phyloP scores from a whole-genome alignment of 1,140 invertebrate genomes.

The Akabosia matsudoensis region DNA sequence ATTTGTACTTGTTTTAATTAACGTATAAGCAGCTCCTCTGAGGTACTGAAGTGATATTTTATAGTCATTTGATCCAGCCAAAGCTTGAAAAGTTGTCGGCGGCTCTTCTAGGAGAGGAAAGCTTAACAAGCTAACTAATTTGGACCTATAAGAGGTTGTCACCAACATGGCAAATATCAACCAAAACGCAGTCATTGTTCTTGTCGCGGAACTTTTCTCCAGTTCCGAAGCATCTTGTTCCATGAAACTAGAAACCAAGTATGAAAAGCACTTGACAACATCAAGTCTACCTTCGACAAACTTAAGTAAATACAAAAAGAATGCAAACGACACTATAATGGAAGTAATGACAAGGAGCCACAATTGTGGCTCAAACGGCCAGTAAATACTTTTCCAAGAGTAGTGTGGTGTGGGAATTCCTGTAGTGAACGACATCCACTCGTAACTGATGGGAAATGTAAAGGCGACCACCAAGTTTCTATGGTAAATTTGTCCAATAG shows the following conservation, averaged over 20 bases:
- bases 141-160: not conserved
- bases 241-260: not conserved
- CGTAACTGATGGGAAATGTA: not conserved
- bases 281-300: not conserved
- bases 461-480: not conserved
- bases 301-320: not conserved
- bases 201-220: not conserved
- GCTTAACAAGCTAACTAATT: not conserved
- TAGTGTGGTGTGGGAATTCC: constrained; percentile 21
- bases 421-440: constrained; percentile 15
- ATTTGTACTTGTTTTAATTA: not conserved
- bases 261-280: too few relatives aligned
- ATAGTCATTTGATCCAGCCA: not conserved
- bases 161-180: not conserved
- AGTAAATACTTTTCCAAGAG: constrained; percentile 36
- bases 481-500: not conserved
- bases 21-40: constrained; percentile 1
- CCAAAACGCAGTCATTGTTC: not conserved
- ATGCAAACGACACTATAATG: not conserved
- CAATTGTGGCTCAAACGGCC: constrained; percentile 17
- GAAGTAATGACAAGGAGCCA: constrained; percentile 13
- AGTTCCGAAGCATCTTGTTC: not conserved
- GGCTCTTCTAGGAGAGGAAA: not conserved
- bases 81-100: not conserved
- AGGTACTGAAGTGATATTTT: constrained; percentile 25